Evolutionary conservation across 2,797 vertebrate genomes (phyloP).

Genomic region (Hoplostethus atlanticus): DNA sequence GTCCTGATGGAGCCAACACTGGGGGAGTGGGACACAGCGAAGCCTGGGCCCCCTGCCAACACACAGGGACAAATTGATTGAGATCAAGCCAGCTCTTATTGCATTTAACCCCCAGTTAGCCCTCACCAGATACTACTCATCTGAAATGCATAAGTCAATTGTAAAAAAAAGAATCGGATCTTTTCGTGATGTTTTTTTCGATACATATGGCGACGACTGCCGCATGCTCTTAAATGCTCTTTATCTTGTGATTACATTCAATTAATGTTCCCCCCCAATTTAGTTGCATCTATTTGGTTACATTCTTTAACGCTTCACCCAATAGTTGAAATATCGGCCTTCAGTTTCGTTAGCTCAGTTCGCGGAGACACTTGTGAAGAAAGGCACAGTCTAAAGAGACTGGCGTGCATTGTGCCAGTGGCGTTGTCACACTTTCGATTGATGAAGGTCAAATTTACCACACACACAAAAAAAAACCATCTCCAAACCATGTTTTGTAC

Average conservation of each 20-base stretch:
- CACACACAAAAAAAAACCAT: constrained; percentile 1
- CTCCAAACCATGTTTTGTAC: constrained; percentile 55
- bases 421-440: constrained; percentile 56
- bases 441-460: constrained; percentile 73
- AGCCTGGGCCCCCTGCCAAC: constrained; percentile 76
- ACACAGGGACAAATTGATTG: constrained; percentile 81
- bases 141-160: constrained; percentile 38
- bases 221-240: constrained; percentile 21
- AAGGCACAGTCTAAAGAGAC: constrained; percentile 55
- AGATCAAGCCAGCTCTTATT: constrained; percentile 76
- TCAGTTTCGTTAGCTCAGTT: constrained; percentile 63
- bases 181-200: background rate
- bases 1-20: constrained; percentile 78
- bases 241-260: constrained; percentile 28
- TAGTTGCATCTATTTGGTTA: constrained; percentile 45
- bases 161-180: background rate
- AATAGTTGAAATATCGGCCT: constrained; percentile 67
- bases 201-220: constrained; percentile 1
- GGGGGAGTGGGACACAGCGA: constrained; percentile 66
- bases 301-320: constrained; percentile 40
- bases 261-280: constrained; percentile 22
- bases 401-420: constrained; percentile 48
- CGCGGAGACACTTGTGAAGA: constrained; percentile 60
- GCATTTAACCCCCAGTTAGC: constrained; percentile 70
- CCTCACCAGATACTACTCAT: constrained; percentile 39